phyloP scores from a whole-genome alignment of 2,888 invertebrate species.

The Lottia gigantea region DNA sequence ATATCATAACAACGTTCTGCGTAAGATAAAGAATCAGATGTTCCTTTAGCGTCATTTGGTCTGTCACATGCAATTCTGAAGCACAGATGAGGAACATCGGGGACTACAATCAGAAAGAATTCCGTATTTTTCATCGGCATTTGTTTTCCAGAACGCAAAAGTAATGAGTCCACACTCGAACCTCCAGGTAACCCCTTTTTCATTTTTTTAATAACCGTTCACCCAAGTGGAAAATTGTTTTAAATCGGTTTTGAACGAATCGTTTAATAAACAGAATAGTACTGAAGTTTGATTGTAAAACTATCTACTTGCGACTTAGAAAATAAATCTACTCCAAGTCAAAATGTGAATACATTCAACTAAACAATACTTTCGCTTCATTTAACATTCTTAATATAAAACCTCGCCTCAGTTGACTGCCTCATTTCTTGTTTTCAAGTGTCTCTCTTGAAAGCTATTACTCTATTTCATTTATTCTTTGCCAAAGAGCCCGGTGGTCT shows the following conservation, averaged over 20 bases:
- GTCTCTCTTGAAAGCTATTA: not conserved
- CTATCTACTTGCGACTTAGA: constrained; percentile 2
- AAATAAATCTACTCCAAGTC: not conserved
- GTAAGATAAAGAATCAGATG: too few relatives aligned
- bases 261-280: not conserved
- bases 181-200: too few relatives aligned
- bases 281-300: constrained; percentile 4
- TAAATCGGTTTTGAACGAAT: not conserved
- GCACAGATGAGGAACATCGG: too few relatives aligned
- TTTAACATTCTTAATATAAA: not conserved
- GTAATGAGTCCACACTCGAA: too few relatives aligned
- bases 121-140: too few relatives aligned
- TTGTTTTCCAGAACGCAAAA: too few relatives aligned
- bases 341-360: not conserved
- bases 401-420: not conserved
- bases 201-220: too few relatives aligned
- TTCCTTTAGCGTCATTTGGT: too few relatives aligned
- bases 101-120: too few relatives aligned
- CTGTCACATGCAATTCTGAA: too few relatives aligned
- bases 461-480: not conserved
- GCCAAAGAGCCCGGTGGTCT: constrained; percentile 1
- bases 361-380: not conserved
- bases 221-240: not conserved
- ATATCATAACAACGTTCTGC: too few relatives aligned
- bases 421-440: constrained; percentile 6